Conservation (phyloP, 2,888 invertebrate species). For the Acanthosepion lycidas region DNA sequence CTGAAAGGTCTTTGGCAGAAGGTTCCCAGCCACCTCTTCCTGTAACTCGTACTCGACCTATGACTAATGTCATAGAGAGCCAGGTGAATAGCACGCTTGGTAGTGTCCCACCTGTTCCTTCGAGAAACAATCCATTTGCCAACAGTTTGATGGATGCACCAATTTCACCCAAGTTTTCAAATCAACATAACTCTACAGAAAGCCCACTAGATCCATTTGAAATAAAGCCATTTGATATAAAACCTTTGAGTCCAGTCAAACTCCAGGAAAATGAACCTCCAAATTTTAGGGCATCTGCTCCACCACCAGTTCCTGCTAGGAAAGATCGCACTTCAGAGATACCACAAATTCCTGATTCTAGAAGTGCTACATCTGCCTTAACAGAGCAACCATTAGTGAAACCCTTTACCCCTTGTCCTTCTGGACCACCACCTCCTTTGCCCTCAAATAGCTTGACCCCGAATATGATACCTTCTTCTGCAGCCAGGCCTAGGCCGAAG, state of each 20-base stretch:
- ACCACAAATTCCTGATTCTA: constrained; percentile 48
- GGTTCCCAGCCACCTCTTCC: background rate
- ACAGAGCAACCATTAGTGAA: constrained; percentile 50
- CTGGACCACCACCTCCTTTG: constrained; percentile 54
- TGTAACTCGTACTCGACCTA: constrained; percentile 54
- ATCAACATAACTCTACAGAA: constrained; percentile 37
- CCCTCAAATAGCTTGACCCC: constrained; percentile 49
- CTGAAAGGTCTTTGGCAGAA: constrained; percentile 48
- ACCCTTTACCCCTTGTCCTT: constrained; percentile 41
- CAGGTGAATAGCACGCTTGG: background rate
- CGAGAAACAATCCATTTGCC: constrained; percentile 34
- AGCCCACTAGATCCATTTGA: background rate
- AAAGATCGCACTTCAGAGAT: constrained; percentile 46
- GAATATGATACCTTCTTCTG: constrained; percentile 47
- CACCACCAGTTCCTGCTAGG: background rate
- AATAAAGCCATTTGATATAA: background rate
- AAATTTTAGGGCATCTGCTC: constrained; percentile 49
- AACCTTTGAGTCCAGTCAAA: constrained; percentile 42
- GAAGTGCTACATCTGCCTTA: constrained; percentile 48
- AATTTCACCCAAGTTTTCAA: constrained; percentile 51
- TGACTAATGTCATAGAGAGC: constrained; percentile 49
- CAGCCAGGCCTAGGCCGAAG: background rate
- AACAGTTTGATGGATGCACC: constrained; percentile 56
- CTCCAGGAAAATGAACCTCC: constrained; percentile 51
- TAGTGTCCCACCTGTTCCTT: background rate